Conservation (phyloP, 2,113 vertebrate genomes). For the Elgaria multicarinata region DNA sequence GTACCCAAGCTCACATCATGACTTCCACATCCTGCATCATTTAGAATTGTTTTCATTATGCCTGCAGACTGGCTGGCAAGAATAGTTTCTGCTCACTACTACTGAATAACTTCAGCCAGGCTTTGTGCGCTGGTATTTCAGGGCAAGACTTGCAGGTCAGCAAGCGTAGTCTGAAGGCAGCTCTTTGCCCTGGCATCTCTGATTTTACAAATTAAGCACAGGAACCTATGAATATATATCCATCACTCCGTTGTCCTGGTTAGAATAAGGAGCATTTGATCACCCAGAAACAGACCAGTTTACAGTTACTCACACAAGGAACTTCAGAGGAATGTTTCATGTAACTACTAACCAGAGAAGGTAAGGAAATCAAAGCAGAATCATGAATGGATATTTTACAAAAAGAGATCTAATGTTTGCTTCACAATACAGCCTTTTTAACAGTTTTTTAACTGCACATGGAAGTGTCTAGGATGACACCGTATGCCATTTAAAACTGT, state of each 20-base stretch:
- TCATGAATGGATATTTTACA: background rate
- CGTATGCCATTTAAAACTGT: conserved; percentile 9
- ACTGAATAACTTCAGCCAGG: too few relatives aligned
- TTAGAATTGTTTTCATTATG: background rate
- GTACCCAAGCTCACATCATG: background rate
- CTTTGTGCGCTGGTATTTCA: background rate
- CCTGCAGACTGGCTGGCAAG: background rate
- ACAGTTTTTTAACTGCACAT: background rate
- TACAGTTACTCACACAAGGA: background rate
- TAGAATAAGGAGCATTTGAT: background rate
- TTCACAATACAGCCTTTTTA: background rate
- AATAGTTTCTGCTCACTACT: background rate
- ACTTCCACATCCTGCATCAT: background rate
- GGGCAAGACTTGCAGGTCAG: background rate
- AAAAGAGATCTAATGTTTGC: background rate
- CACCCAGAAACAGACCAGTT: background rate
- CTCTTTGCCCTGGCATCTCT: background rate
- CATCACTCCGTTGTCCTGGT: background rate
- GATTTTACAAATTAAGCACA: background rate
- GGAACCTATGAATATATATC: background rate
- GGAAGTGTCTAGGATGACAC: conserved; percentile 1
- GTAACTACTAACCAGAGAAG: background rate
- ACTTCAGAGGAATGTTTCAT: background rate
- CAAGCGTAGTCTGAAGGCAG: background rate
- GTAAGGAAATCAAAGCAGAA: background rate